These are phyloP conservation scores for Mormyrus proboscirostris DNA, from an alignment of 2,797 vertebrate species.

Conservation along the genomic window DNA sequence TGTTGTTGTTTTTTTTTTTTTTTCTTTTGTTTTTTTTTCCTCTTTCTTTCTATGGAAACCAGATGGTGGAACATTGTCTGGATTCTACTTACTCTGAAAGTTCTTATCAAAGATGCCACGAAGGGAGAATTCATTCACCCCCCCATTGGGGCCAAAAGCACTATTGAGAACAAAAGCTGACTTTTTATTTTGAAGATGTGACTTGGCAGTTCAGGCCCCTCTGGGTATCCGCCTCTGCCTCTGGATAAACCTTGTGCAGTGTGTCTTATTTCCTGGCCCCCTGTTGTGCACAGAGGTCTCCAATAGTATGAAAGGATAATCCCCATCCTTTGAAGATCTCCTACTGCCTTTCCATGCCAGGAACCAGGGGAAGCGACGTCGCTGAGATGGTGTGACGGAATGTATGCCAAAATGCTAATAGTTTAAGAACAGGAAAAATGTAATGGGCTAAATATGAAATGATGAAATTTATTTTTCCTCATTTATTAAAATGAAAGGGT, in stretches of 20 bases:
- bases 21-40: background rate
- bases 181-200: constrained; percentile 40
- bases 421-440: constrained; percentile 41
- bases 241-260: constrained; percentile 35
- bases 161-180: constrained; percentile 47
- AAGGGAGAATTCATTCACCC: constrained; percentile 28
- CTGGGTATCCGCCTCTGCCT: constrained; percentile 47
- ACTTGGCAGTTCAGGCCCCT: constrained; percentile 34
- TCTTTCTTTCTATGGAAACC: constrained; percentile 51
- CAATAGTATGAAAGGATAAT: constrained; percentile 38
- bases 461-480: constrained; percentile 36
- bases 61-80: constrained; percentile 37
- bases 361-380: constrained; percentile 35
- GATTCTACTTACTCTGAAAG: constrained; percentile 12
- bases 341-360: constrained; percentile 43
- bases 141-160: constrained; percentile 49
- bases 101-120: constrained; percentile 27
- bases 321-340: constrained; percentile 39
- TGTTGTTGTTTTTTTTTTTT: background rate
- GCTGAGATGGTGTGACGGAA: constrained; percentile 38
- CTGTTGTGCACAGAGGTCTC: constrained; percentile 44
- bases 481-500: constrained; percentile 49
- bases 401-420: constrained; percentile 47
- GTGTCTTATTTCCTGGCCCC: background rate
- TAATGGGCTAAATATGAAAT: constrained; percentile 32